Base-by-base conservation (phyloP, 2,797 vertebrate species). In the Falco berigora region DNA sequence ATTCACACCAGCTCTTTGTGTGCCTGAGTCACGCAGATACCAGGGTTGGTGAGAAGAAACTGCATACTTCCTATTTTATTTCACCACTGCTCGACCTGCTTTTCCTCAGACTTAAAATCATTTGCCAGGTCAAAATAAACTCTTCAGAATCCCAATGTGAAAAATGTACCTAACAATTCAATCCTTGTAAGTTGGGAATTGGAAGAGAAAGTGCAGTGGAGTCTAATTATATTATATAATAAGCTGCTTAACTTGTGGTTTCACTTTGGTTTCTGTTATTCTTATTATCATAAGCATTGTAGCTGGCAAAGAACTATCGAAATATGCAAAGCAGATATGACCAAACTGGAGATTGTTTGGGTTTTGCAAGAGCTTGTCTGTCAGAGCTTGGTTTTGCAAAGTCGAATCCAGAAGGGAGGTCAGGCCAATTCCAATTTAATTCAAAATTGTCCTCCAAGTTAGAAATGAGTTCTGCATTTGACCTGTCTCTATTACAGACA, bases 1-100 rank as follows among this genome's bases (percentile, higher is more conserved):
- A 99, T 98, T 98, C 98, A 99, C 98, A 98, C 98, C 98, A 96
- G 97, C 92, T 98, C 98, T 99, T 99, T 99, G 99, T 99, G 98
- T 98, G 97, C 98, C 93, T 96, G 97, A 98, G 97, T 98, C 97
- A 94, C 22, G 87, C 97, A 97, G 97, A 97, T 97, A 96, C 97
- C 96, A 96, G 97, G 97, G 97, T 96, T 94, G 85, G 96, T 92
- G 96, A 97, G 97, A 98, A 98, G 98, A 98, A 98, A 98, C 93
- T 96, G 96, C 97, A 98, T 97, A 98, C 98, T 99, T 99, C 98
- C 99, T 98, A 97, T 98, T 98, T 98, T 98, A 97, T 98, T 98
- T 98, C 96, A 96, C 98, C 97, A 97, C 95, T 50, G 92, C 75
- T 94, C 27, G 82, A 98, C 98, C 98, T 99, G 99, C 96, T 98